Conservation (phyloP, 2,113 vertebrate species). For the Pseudorhombus dupliciocellatus region DNA sequence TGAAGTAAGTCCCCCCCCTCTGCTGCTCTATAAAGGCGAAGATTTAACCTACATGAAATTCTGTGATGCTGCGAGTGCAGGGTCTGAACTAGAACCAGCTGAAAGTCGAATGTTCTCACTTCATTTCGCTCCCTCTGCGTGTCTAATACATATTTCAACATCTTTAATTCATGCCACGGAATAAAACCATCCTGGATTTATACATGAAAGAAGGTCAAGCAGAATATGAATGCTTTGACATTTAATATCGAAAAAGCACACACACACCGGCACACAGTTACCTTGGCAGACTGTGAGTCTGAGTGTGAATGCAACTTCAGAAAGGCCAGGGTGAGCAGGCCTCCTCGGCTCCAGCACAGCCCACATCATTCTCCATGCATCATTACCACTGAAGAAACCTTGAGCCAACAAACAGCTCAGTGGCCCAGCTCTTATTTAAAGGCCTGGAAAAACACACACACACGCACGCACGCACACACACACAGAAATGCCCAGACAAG, state of each 20-base stretch:
- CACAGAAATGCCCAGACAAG: not conserved
- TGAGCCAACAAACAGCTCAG: constrained; percentile 79
- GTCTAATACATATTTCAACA: constrained; percentile 43
- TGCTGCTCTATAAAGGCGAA: constrained; percentile 26
- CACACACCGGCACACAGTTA: constrained; percentile 11
- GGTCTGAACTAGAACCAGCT: constrained; percentile 2
- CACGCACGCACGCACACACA: constrained; percentile 2
- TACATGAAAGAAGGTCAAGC: constrained; percentile 19
- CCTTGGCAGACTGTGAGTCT: constrained; percentile 24
- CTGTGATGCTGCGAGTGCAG: constrained; percentile 3
- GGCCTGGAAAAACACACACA: constrained; percentile 67
- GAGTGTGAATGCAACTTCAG: constrained; percentile 61
- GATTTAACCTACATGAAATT: constrained; percentile 1
- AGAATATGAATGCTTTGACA: constrained; percentile 38
- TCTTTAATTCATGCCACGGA: constrained; percentile 21
- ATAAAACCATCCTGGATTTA: constrained; percentile 32
- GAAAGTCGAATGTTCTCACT: constrained; percentile 19
- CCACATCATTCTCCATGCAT: constrained; percentile 80
- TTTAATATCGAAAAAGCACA: constrained; percentile 16
- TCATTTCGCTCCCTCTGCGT: not conserved
- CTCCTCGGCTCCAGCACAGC: constrained; percentile 55
- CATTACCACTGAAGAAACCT: constrained; percentile 79
- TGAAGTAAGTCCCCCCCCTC: not conserved
- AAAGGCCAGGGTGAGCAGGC: constrained; percentile 53
- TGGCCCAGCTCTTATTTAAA: constrained; percentile 71